These are phyloP conservation scores for Miltochrista miniata DNA, from an alignment of 2,888 invertebrate genomes.

Conservation along the genomic window DNA sequence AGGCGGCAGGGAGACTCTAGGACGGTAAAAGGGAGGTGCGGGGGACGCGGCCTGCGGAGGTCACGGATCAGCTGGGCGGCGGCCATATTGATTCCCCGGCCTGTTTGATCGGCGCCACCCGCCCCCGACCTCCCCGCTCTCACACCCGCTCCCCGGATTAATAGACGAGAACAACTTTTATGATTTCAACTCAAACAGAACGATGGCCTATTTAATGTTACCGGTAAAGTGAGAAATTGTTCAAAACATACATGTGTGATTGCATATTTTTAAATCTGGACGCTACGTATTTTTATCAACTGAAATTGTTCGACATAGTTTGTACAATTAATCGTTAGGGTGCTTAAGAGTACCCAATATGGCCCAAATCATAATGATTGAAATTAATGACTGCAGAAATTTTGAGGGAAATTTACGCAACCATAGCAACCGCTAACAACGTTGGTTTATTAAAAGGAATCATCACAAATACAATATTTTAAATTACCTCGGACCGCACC, in stretches of 20 bases:
- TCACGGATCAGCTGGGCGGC: conserved; percentile 83
- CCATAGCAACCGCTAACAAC: not conserved
- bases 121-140: conserved; percentile 43
- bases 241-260: conserved; percentile 24
- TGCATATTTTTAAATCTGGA: conserved; percentile 20
- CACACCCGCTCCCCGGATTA: conserved; percentile 68
- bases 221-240: conserved; percentile 38
- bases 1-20: conserved; percentile 46
- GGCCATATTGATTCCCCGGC: conserved; percentile 83
- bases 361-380: not conserved
- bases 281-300: not conserved
- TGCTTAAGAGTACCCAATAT: not conserved
- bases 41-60: conserved; percentile 68
- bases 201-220: conserved; percentile 58
- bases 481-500: too few relatives aligned
- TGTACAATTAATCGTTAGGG: too few relatives aligned
- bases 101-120: conserved; percentile 80
- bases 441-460: too few relatives aligned
- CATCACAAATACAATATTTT: too few relatives aligned
- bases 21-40: conserved; percentile 44
- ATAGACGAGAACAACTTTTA: conserved; percentile 82
- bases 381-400: not conserved
- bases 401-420: too few relatives aligned
- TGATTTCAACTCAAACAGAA: conserved; percentile 81
- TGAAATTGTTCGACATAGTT: too few relatives aligned